Evolutionary conservation across 1,140 invertebrate species (phyloP).

Genomic region (Drosophila sulfurigaster): DNA sequence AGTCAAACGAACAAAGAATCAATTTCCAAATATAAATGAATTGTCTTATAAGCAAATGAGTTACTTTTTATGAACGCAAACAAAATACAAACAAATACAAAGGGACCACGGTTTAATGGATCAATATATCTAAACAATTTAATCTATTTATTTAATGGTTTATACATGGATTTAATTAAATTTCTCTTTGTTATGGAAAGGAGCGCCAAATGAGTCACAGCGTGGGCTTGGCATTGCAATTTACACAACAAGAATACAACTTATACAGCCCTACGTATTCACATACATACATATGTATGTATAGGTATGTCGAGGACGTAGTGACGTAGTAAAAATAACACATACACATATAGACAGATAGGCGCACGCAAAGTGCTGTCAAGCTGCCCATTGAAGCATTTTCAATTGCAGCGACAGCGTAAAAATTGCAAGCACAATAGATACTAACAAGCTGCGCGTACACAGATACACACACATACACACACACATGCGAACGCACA

Average conservation of each 20-base stretch:
- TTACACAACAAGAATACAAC: conserved; percentile 11
- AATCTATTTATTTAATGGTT: background rate
- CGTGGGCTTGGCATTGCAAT: conserved; percentile 20
- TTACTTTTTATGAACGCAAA: too few relatives aligned
- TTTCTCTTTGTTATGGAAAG: background rate
- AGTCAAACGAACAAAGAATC: too few relatives aligned
- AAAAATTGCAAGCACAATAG: conserved; percentile 73
- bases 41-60: too few relatives aligned
- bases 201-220: conserved; percentile 23
- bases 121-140: background rate
- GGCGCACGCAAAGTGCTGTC: conserved; percentile 20
- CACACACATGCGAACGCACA: conserved; percentile 13
- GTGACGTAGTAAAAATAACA: conserved; percentile 63
- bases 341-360: conserved; percentile 13
- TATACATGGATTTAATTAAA: background rate
- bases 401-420: conserved; percentile 70
- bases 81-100: background rate
- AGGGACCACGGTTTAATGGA: conserved; percentile 4
- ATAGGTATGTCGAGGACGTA: conserved; percentile 63
- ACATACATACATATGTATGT: conserved; percentile 7
- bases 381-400: conserved; percentile 66
- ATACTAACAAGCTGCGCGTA: conserved; percentile 55
- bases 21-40: background rate
- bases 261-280: background rate
- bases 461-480: conserved; percentile 35